Evolutionary conservation across 2,113 vertebrate genomes (phyloP).

Genomic region (Psammodynastes pulverulentus): DNA sequence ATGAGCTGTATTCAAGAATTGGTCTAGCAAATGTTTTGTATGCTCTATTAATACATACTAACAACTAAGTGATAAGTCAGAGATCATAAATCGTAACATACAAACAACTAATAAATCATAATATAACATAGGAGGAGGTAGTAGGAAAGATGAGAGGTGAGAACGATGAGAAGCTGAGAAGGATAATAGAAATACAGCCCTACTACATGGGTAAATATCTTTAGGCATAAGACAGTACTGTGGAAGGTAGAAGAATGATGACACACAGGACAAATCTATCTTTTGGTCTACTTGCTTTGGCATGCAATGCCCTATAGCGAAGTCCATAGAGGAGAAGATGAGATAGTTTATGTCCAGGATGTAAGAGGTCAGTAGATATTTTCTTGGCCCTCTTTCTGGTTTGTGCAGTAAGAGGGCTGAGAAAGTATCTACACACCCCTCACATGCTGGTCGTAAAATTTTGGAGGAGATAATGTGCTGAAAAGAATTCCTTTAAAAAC

Average conservation of each 20-base stretch:
- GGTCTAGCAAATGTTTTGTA: too few relatives aligned
- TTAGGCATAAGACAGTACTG: neutral
- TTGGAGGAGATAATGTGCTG: neutral
- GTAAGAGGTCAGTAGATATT: neutral
- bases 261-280: too few relatives aligned
- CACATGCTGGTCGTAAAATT: neutral
- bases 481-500: conserved; percentile 29
- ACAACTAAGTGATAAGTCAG: too few relatives aligned
- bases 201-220: neutral
- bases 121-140: neutral
- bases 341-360: neutral
- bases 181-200: neutral
- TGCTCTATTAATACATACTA: too few relatives aligned
- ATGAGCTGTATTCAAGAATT: too few relatives aligned
- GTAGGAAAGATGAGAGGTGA: neutral
- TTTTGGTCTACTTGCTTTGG: too few relatives aligned
- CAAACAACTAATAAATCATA: neutral
- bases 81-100: neutral
- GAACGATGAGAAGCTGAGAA: neutral
- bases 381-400: neutral
- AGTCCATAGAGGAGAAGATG: too few relatives aligned
- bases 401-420: too few relatives aligned
- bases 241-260: neutral
- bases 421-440: too few relatives aligned
- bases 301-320: too few relatives aligned